Evolutionary conservation across 2,888 invertebrate genomes (phyloP).

Genomic region (Matsumyia berberina): DNA sequence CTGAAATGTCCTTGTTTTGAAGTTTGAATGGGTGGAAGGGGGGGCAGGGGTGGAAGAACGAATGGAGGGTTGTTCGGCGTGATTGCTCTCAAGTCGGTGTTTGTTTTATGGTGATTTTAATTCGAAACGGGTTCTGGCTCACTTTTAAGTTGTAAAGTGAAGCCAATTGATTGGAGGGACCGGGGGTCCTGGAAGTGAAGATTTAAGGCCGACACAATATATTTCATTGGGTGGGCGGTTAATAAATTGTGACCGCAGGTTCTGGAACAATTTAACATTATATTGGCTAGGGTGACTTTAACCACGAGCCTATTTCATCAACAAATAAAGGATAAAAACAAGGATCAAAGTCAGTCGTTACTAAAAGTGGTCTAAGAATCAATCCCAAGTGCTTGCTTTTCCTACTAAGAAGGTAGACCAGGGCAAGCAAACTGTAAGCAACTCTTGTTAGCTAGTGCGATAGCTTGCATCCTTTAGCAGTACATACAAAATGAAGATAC

Average conservation of each 20-base stretch:
- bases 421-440: too few relatives aligned
- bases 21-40: background rate
- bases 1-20: conserved; percentile 70
- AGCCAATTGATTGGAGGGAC: conserved; percentile 63
- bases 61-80: conserved; percentile 24
- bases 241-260: background rate
- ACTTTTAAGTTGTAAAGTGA: conserved; percentile 58
- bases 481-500: too few relatives aligned
- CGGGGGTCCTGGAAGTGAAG: conserved; percentile 16
- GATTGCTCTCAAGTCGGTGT: conserved; percentile 66
- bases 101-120: conserved; percentile 75
- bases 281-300: too few relatives aligned
- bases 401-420: too few relatives aligned
- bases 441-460: too few relatives aligned
- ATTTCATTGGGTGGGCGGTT: background rate
- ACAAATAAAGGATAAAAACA: too few relatives aligned
- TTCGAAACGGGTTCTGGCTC: conserved; percentile 59
- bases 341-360: too few relatives aligned
- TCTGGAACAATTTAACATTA: too few relatives aligned
- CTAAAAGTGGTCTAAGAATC: too few relatives aligned
- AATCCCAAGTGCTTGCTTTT: too few relatives aligned
- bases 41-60: background rate
- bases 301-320: too few relatives aligned
- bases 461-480: too few relatives aligned
- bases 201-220: conserved; percentile 33